Evolutionary conservation across 2,797 vertebrate species (phyloP).

Genomic region (Trachurus trachurus): DNA sequence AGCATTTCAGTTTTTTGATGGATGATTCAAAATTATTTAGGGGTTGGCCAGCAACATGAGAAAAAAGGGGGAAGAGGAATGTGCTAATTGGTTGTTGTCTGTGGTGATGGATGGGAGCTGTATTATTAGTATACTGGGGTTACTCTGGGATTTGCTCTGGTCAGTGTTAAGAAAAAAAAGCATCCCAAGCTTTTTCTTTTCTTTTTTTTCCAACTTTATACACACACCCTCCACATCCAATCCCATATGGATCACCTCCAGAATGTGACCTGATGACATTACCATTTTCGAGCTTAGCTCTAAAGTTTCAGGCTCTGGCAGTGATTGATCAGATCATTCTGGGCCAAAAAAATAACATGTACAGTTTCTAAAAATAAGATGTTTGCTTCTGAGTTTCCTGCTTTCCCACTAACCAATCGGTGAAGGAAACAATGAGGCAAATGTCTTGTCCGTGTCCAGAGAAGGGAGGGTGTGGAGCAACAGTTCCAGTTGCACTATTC

Average conservation of each 20-base stretch:
- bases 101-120: constrained; percentile 81
- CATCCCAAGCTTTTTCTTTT: constrained; percentile 29
- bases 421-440: constrained; percentile 38
- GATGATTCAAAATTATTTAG: constrained; percentile 61
- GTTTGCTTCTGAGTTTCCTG: constrained; percentile 41
- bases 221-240: neutral
- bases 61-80: constrained; percentile 76
- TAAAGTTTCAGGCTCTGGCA: constrained; percentile 12
- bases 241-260: neutral
- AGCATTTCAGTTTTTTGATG: constrained; percentile 62
- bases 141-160: constrained; percentile 69
- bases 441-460: constrained; percentile 28
- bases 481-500: neutral
- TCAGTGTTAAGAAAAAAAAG: constrained; percentile 59
- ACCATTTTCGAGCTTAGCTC: neutral
- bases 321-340: constrained; percentile 35
- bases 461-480: constrained; percentile 20
- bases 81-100: constrained; percentile 86
- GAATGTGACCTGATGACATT: constrained; percentile 7
- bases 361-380: constrained; percentile 36
- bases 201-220: neutral
- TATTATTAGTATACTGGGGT: constrained; percentile 78
- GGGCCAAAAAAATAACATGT: constrained; percentile 23
- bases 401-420: constrained; percentile 28
- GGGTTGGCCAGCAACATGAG: constrained; percentile 76